Evolutionary conservation across 1,140 invertebrate species (phyloP), one percentile per base, ranked within the genome.

Genomic region (Drepana arcuata): DNA sequence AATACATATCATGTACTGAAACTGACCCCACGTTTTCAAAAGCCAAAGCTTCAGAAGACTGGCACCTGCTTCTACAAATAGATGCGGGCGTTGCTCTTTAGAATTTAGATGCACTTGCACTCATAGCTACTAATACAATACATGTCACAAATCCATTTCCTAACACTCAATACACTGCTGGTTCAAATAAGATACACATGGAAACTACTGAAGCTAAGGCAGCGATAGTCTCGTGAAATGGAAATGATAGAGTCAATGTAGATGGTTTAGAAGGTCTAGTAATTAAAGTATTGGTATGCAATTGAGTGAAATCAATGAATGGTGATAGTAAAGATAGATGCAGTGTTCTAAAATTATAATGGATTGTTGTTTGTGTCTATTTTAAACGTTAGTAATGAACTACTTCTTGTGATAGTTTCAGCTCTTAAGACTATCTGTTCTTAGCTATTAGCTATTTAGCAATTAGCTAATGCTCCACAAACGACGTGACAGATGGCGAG

Each of bases 271-370:
- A 45, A n/a, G n/a, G n/a, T n/a, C n/a, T n/a, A n/a, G n/a, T n/a
- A n/a, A n/a, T n/a, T n/a, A 39, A 10, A 34, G 48, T 56, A 59
- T 59, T 36, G 60, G 44, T 43, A 52, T 59, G 41, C 42, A 46
- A 59, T 56, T 48, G 52, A 51, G 26, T 15, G 28, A 31, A 47
- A 56, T 63, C 55, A 55, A 56, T 63, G 60, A 56, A 63, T 56
- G 52, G 27, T 16, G 14, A 37, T 34, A 21, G 31, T 29, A 45
- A n/a, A n/a, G n/a, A n/a, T n/a, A n/a, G n/a, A n/a, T 48, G 11
- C 12, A 11, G 29, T 37, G 29, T 18, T 32, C 39, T 31, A 46
- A 46, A 47, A n/a, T n/a, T n/a, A n/a, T 50, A 33, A 29, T 28
- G 16, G 41, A 41, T 34, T 45, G 40, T 48, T 44, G 39, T 41